Evolutionary conservation across 1,140 invertebrate genomes (phyloP), one percentile per base, ranked within the genome.

Genomic region (Philopotamus ludificatus): DNA sequence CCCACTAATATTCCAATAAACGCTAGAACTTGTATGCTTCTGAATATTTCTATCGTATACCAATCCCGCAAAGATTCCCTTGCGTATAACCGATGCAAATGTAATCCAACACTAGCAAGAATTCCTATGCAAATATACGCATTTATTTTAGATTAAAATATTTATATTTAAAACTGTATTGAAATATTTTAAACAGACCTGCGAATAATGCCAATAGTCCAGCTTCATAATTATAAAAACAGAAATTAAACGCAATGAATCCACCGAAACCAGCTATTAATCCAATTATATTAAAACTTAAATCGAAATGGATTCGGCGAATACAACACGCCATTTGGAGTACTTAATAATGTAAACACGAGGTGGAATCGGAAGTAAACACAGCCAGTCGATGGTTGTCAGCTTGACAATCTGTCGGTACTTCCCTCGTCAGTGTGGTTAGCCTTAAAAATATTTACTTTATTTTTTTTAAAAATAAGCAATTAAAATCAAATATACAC

Each of bases 201-300:
- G 64, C 63, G 26, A 59, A 50, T 26, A 70, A 64, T 15, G 54
- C 44, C 18, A 66, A 26, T 18, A 70, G 45, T 16, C 59, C 61
- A 49, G 68, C 60, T 9, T 25, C 25, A 57, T 70, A 64, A 54
- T 67, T 66, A 12, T 60, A n/a, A 21, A 64, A 64, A 9, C 61
- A 45, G 39, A 70, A 70, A 12, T 44, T 45, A 23, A 66, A 70
- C n/a, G 59, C 55, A 3, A 67, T 34, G 53, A 70, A 70, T 15
- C 42, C 61, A 12, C 55, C 62, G 57, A 67, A 63, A 22, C 65
- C 65, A 41, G 64, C 42, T 25, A 66, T 47, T 4, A 67, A 55
- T 12, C 65, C 68, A 28, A 70, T 63, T 28, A 66, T 59, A 42
- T 39, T 57, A 15, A 18, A 21, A 15, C 39, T n/a, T 21, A 57